phyloP scores from a whole-genome alignment of 2,888 invertebrate species.

The Salpingus planirostris region DNA sequence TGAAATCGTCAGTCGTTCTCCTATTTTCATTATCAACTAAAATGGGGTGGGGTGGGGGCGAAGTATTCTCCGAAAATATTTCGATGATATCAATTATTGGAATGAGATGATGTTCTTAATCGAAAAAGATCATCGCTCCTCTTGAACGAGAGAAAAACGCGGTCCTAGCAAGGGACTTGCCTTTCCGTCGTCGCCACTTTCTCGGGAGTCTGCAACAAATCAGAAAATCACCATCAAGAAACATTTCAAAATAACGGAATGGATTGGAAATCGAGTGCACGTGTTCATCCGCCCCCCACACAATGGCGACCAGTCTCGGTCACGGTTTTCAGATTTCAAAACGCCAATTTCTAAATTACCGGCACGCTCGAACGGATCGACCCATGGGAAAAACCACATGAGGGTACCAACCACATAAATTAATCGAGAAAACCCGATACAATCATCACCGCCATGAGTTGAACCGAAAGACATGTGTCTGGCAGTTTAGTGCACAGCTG shows the following conservation, averaged over 20 bases:
- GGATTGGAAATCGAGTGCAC: constrained; percentile 23
- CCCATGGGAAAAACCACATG: constrained; percentile 20
- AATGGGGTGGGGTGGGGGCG: too few relatives aligned
- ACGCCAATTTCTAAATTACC: constrained; percentile 29
- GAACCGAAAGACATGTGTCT: too few relatives aligned
- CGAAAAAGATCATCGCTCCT: too few relatives aligned
- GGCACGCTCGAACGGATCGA: constrained; percentile 19
- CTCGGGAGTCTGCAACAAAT: constrained; percentile 56
- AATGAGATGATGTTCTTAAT: constrained; percentile 30
- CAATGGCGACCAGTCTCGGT: constrained; percentile 21
- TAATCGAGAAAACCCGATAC: constrained; percentile 25
- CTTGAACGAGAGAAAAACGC: not conserved
- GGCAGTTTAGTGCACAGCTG: too few relatives aligned
- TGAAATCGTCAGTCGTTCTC: constrained; percentile 28
- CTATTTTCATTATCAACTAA: too few relatives aligned
- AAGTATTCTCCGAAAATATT: too few relatives aligned
- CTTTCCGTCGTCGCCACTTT: constrained; percentile 55
- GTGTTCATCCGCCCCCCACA: constrained; percentile 25
- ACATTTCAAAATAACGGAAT: constrained; percentile 7
- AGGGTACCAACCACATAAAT: constrained; percentile 23
- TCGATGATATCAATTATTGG: too few relatives aligned
- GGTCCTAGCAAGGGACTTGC: constrained; percentile 25
- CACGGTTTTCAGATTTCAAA: constrained; percentile 30
- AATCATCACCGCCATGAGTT: too few relatives aligned
- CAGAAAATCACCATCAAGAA: constrained; percentile 7